These are phyloP conservation scores for Lasioglossum calceatum DNA, from an alignment of 2,888 invertebrate species.

Conservation along the genomic window DNA sequence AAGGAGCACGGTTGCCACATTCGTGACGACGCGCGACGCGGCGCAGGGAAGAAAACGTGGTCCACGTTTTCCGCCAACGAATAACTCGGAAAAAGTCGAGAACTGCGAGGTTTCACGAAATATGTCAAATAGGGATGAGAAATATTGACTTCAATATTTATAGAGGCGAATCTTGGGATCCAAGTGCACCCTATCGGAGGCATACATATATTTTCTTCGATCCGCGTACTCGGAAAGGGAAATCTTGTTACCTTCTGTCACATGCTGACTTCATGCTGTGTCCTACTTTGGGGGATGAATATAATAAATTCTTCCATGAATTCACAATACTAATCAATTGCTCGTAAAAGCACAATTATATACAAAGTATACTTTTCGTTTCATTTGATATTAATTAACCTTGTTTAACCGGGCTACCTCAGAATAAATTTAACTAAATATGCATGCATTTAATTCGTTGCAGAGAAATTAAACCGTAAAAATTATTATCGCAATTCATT, in stretches of 20 bases:
- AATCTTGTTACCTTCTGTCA: slow-evolving; percentile 4
- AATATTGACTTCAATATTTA: slow-evolving; percentile 56
- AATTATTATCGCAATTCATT: neutral
- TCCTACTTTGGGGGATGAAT: neutral
- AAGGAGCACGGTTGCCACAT: slow-evolving; percentile 24
- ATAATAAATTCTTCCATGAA: neutral
- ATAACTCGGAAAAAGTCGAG: slow-evolving; percentile 35
- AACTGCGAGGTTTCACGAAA: slow-evolving; percentile 25
- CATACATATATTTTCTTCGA: slow-evolving; percentile 2
- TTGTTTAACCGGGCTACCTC: neutral
- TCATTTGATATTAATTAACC: neutral
- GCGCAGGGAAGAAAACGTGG: slow-evolving; percentile 16
- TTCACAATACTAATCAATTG: neutral
- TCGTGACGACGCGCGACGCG: neutral
- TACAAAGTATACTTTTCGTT: neutral
- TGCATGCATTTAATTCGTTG: neutral
- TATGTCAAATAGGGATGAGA: slow-evolving; percentile 39
- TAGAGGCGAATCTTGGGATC: slow-evolving; percentile 36
- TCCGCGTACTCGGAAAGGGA: neutral
- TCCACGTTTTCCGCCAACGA: slow-evolving; percentile 28
- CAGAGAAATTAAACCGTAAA: neutral
- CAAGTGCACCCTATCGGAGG: slow-evolving; percentile 3
- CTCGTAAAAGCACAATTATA: neutral
- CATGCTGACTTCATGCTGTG: neutral
- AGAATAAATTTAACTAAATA: neutral